Evolutionary conservation across 2,888 invertebrate genomes (phyloP).

Genomic region (Cantharis rustica): DNA sequence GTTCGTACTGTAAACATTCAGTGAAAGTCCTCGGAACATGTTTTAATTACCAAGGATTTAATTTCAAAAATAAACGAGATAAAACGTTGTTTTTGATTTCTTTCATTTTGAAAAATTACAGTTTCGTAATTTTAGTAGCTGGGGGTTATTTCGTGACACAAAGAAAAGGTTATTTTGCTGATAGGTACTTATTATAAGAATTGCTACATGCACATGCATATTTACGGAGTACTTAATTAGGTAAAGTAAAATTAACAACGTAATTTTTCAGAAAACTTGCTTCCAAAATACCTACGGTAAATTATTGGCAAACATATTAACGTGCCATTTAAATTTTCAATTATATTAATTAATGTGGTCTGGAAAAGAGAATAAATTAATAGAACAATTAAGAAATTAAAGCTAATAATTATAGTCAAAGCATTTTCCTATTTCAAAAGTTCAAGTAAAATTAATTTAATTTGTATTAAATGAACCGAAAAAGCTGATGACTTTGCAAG

Average conservation of each 20-base stretch:
- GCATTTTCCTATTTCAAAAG: background rate
- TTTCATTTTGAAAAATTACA: background rate
- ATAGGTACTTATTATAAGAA: background rate
- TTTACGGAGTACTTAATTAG: background rate
- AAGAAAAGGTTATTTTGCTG: background rate
- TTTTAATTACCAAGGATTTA: background rate
- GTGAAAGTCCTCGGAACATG: background rate
- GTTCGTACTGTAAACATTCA: no score
- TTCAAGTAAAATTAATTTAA: background rate
- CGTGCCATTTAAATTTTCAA: background rate
- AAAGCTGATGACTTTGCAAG: background rate
- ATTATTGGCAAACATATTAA: background rate
- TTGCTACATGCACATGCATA: background rate
- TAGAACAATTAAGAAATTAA: background rate
- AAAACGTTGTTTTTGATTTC: background rate
- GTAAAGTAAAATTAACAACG: background rate
- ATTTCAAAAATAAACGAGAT: background rate
- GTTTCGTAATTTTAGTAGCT: background rate
- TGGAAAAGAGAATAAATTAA: background rate
- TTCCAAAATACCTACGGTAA: background rate
- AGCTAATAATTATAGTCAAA: background rate
- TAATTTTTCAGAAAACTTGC: background rate
- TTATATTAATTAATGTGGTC: background rate
- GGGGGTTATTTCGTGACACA: background rate
- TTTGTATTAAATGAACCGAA: background rate